Evolutionary conservation across 2,888 invertebrate genomes (phyloP), one percentile per base, ranked within the genome.

Genomic region (Ephialtes manifestator): DNA sequence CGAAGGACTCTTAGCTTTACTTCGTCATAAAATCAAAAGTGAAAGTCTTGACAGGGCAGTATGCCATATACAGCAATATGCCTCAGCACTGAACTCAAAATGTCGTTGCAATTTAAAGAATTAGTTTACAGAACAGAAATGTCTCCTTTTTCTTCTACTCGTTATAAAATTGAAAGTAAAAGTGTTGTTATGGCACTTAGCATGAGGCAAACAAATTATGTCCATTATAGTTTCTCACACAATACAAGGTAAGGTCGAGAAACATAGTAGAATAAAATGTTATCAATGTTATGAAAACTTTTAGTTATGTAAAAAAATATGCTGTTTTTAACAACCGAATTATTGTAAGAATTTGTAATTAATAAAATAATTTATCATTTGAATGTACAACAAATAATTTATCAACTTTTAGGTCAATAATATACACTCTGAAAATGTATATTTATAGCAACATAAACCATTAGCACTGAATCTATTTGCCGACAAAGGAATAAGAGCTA

Each of bases 1-100:
- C 24, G n/a, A 67, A 48, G 46, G 46, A 31, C 60, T 43, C 1
- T 43, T 46, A 67, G 53, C 68, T 67, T 68, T 63, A 39, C 65
- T 60, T 24, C 46, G 53, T 65, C 43, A 70, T 55, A 65, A 79
- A 83, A 83, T 71, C 58, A 83, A 83, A 68, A 68, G 67, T 43
- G 43, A 48, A 58, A 78, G 53, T 51, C 67, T 58, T n/a, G 46
- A 46, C 24, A 35, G 70, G 70, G 65, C 20, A 48, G 24, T 71
- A 20, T 20, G 75, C 24, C 48, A 24, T 39, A 46, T 51, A 60
- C 39, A 8, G 15, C 55, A 68, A 58, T 76, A 85, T 75, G 35
- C 46, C 1, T 72, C 53, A 8, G 72, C 58, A 24, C 55, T 3
- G n/a, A n/a, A 43, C 48, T 46, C 60, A 20, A 13, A 28, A 48